Evolutionary conservation across 2,113 vertebrate species (phyloP).

Genomic region (Eubucco bourcierii): DNA sequence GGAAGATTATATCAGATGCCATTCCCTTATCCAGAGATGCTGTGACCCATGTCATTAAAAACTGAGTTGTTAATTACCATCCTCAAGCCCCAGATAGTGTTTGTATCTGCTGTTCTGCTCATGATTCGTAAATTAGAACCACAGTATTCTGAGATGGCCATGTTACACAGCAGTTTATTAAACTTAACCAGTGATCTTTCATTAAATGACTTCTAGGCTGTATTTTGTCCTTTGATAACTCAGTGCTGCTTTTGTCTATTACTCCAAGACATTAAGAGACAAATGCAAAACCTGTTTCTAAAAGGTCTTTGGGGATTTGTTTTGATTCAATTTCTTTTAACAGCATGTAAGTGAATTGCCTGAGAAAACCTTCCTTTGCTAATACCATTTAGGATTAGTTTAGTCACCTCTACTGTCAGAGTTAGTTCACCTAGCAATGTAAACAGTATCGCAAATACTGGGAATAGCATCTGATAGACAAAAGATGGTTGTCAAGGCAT

Average conservation of each 20-base stretch:
- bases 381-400: background rate
- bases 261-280: background rate
- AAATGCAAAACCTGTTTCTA: slow-evolving; percentile 2
- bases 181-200: background rate
- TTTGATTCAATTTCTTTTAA: slow-evolving; percentile 34
- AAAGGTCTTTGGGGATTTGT: background rate
- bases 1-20: too few relatives aligned
- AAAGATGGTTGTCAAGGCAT: background rate
- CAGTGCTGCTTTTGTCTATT: background rate
- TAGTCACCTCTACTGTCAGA: background rate
- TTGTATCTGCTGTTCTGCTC: background rate
- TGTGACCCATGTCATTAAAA: background rate
- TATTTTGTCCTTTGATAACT: background rate
- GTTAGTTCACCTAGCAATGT: background rate
- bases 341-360: background rate
- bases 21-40: too few relatives aligned
- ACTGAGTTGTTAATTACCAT: background rate
- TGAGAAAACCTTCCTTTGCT: background rate
- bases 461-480: background rate
- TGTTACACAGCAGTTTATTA: background rate
- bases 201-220: background rate
- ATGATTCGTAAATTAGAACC: background rate
- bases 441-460: background rate
- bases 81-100: background rate
- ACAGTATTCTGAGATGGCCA: background rate